Percentiles rank a stretch among this genome's conserved stretches.
phyloP scores from a whole-genome alignment of 1,140 invertebrate genomes.

The Pogonognathellus flavescens region DNA sequence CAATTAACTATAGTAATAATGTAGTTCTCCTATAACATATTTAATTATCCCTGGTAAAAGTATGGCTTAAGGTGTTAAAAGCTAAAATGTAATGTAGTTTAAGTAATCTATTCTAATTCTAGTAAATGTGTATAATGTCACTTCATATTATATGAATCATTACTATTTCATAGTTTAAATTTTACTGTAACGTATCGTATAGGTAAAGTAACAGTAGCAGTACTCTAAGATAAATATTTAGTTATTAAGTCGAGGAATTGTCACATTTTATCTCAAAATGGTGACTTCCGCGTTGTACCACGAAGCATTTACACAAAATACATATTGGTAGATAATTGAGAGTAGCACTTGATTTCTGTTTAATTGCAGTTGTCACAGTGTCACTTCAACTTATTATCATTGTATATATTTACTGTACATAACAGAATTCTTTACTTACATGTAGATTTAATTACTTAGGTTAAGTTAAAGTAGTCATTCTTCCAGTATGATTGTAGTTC shows the following conservation, averaged over 20 bases:
- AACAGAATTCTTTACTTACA: background rate
- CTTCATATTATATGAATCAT: too few species aligned
- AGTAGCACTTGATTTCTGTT: constrained; percentile 11
- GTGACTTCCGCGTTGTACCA: constrained; percentile 42
- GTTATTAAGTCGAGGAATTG: constrained; percentile 46
- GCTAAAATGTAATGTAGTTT: too few species aligned
- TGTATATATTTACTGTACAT: constrained; percentile 41
- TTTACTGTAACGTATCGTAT: background rate
- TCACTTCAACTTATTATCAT: constrained; percentile 38
- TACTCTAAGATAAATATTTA: constrained; percentile 18
- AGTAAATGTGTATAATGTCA: too few species aligned
- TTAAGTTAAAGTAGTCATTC: too few species aligned
- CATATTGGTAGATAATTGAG: constrained; percentile 46
- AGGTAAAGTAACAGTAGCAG: background rate
- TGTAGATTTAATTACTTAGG: too few species aligned
- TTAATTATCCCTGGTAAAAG: too few species aligned
- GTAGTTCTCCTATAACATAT: too few species aligned
- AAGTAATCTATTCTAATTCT: too few species aligned
- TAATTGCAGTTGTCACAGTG: background rate
- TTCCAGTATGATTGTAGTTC: too few species aligned
- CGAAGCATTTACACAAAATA: constrained; percentile 48
- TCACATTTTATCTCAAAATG: constrained; percentile 43
- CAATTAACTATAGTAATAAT: too few species aligned
- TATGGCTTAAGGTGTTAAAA: too few species aligned
- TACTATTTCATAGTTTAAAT: too few species aligned